Base-by-base conservation (phyloP, 2,888 invertebrate genomes). In the Hydroisotoma schaefferi region DNA sequence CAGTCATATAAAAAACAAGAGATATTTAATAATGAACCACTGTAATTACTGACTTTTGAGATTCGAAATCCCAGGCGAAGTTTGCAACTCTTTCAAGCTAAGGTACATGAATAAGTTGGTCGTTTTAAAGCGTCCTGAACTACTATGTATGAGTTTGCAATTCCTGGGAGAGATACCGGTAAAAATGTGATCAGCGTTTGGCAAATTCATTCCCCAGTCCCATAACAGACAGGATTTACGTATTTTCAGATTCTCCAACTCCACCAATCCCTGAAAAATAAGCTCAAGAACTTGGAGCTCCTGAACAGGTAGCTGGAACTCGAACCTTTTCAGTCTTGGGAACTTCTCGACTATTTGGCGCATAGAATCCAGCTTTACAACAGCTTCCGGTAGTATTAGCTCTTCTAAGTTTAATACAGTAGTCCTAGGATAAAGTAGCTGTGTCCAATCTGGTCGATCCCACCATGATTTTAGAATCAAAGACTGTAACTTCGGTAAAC, bases 101-200 rank as follows among this genome's bases (percentile, higher is more conserved):
- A 3, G 4, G n/a, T 1, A 53, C 27, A 37, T 49, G 20, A 22
- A 18, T 22, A 25, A 20, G 4, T 15, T 12, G n/a, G 20, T 22
- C 12, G 5, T 6, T 6, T 22, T 22, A 6, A 18, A 6, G 12
- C 38, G 10, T 55, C 58, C 29, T 5, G 15, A 18, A 15, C 40
- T 25, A 33, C 25, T 18, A 43, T 4, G 58, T 22, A 46, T 29
- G 22, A 44, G 55, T 15, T 62, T 44, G 46, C 65, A 66, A n/a
- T 55, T 26, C 22, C 22, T 25, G 10, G 40, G 3, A 38, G 57
- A 26, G 1, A 66, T 55, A 3, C 65, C 65, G 2, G 60, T 63
- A 22, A 65, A 53, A 29, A 65, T 56, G 38, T 56, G 48, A 18
- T 65, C 65, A 26, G 61, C 59, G 15, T 55, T 65, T 33, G 49